phyloP scores from a whole-genome alignment of 2,797 vertebrate genomes.

The Sebastes paucispinis region DNA sequence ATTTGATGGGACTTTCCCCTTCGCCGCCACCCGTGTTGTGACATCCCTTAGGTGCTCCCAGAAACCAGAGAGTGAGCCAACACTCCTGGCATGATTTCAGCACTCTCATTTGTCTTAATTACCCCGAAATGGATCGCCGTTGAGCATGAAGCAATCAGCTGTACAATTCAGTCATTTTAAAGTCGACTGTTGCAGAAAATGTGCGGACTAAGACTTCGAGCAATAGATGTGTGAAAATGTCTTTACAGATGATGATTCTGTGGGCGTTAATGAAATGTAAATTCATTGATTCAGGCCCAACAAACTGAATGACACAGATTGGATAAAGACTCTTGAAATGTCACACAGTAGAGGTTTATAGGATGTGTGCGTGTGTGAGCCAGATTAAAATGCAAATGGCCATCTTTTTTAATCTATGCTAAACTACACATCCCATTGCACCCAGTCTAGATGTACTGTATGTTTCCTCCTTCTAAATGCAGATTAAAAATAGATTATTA shows the following conservation, averaged over 20 bases:
- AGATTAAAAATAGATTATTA: neutral
- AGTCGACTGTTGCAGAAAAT: conserved; percentile 11
- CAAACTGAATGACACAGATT: neutral
- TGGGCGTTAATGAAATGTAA: neutral
- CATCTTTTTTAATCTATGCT: conserved; percentile 36
- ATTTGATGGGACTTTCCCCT: conserved; percentile 37
- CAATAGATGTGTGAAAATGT: neutral
- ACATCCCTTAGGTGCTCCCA: conserved; percentile 7
- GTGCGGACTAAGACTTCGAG: neutral
- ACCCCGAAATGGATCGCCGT: conserved; percentile 25
- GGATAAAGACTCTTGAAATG: conserved; percentile 3
- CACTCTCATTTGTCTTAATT: conserved; percentile 56
- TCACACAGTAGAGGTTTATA: neutral
- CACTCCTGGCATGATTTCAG: conserved; percentile 25
- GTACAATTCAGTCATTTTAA: neutral
- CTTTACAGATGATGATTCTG: neutral
- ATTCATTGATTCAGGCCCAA: neutral
- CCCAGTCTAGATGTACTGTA: neutral
- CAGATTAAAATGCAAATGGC: conserved; percentile 31
- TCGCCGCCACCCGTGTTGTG: conserved; percentile 20
- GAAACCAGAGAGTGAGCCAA: conserved; percentile 21
- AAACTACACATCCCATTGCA: conserved; percentile 16
- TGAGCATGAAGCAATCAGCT: conserved; percentile 4
- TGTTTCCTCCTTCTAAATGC: neutral
- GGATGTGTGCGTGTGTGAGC: neutral